Evolutionary conservation across 1,140 invertebrate genomes (phyloP), one percentile per base, ranked within the genome.

Genomic region (Monomorium pharaonis): DNA sequence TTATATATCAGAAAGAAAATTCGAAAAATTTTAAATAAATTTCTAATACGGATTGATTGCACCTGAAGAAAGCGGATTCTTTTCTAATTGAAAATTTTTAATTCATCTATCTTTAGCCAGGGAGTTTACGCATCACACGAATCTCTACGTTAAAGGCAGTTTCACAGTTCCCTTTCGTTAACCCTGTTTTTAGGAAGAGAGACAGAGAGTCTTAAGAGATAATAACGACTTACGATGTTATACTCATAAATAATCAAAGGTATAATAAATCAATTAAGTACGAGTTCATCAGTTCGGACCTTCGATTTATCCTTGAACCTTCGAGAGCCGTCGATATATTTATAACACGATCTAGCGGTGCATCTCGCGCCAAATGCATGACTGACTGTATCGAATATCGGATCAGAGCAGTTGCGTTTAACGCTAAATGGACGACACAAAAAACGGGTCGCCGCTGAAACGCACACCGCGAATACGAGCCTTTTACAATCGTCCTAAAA

Each of bases 121-220:
- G 18, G 33, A 70, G 21, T 14, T 51, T 30, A 56, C 75, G 76
- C 51, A 62, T 44, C 62, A 51, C 76, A 83, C 78, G 56, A 83
- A 62, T 65, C 56, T 87, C 76, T 75, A 88, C 42, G 42, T 89
- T 87, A 69, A 89, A 92, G 91, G 90, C 91, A 92, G 92, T 92
- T 92, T 91, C 30, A 67, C 56, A 63, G 49, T 88, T 85, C 77
- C 88, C 86, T 85, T 62, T 90, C 72, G 69, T 90, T 91, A 86
- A 93, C 92, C 90, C 92, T 93, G 91, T 92, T 89, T 85, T 58
- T 88, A 86, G 78, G 86, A 89, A 87, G 75, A 90, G 47, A 65
- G 21, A 67, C 63, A 47, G 63, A 77, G 24, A 77, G 18, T 49
- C 83, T 85, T 90, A 87, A n/a, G 21, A 51, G 16, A 77, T 80